Evolutionary conservation across 2,113 vertebrate species (phyloP).

Genomic region (Arizona elegans): DNA sequence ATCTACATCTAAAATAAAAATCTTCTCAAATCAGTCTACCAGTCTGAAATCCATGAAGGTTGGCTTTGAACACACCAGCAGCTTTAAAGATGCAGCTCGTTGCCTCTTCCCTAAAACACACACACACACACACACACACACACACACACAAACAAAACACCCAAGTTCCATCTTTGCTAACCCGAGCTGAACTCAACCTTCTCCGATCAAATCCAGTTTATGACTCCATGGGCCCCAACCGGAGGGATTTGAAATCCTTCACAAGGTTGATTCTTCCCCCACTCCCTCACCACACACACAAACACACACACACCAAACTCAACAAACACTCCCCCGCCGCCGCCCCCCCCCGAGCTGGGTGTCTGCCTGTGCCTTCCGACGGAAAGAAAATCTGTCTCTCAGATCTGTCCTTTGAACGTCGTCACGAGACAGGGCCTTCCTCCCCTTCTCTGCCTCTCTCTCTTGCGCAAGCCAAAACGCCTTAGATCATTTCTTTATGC

Average conservation of each 20-base stretch:
- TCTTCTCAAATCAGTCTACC: neutral
- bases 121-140: neutral
- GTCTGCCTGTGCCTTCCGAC: neutral
- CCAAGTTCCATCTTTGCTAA: neutral
- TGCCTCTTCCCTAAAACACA: neutral
- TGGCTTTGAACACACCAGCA: neutral
- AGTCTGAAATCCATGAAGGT: neutral
- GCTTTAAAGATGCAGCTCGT: neutral
- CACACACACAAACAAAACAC: neutral
- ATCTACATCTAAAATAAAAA: too few species aligned
- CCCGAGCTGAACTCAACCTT: neutral
- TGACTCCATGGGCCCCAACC: neutral
- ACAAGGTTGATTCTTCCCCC: neutral
- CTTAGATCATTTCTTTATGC: neutral
- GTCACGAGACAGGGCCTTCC: fast-evolving
- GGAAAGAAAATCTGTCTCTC: neutral
- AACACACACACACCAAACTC: neutral
- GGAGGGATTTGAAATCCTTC: neutral
- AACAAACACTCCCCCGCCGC: too few species aligned
- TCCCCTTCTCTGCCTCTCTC: neutral
- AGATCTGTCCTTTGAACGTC: neutral
- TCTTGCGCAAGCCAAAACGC: too few species aligned
- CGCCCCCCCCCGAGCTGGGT: neutral
- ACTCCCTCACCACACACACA: too few species aligned
- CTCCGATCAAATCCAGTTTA: neutral